Conservation (phyloP, 2,888 invertebrate genomes). For the Acanthococcus lagerstroemiae region DNA sequence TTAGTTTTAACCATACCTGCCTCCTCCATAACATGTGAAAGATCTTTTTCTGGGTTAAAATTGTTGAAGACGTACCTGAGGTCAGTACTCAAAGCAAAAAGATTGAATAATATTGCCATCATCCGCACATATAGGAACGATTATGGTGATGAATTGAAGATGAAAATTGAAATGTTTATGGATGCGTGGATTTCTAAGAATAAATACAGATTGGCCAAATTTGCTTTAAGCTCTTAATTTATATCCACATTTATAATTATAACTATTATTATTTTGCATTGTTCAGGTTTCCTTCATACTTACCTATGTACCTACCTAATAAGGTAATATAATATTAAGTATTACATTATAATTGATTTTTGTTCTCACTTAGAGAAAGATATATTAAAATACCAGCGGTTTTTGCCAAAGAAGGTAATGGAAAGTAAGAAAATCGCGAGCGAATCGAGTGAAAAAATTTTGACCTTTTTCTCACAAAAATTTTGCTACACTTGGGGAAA, state of each 20-base stretch:
- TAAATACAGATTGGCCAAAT: neutral
- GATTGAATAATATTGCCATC: neutral
- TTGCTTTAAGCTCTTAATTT: neutral
- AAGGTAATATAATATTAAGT: too few species aligned
- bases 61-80: neutral
- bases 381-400: too few species aligned
- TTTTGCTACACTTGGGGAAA: too few species aligned
- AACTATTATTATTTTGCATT: neutral
- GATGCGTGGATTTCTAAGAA: neutral
- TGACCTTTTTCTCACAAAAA: too few species aligned
- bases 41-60: neutral
- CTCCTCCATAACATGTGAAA: neutral
- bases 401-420: too few species aligned
- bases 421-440: too few species aligned
- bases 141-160: slow-evolving; percentile 2
- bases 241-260: neutral
- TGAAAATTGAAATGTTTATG: neutral
- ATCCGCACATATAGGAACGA: neutral
- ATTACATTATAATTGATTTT: too few species aligned
- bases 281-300: too few species aligned
- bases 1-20: neutral
- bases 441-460: too few species aligned
- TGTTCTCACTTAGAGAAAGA: too few species aligned
- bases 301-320: too few species aligned
- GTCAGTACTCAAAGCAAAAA: neutral